These are phyloP conservation scores for Palaemon carinicauda DNA, from an alignment of 1,140 invertebrate species.

Conservation along the genomic window DNA sequence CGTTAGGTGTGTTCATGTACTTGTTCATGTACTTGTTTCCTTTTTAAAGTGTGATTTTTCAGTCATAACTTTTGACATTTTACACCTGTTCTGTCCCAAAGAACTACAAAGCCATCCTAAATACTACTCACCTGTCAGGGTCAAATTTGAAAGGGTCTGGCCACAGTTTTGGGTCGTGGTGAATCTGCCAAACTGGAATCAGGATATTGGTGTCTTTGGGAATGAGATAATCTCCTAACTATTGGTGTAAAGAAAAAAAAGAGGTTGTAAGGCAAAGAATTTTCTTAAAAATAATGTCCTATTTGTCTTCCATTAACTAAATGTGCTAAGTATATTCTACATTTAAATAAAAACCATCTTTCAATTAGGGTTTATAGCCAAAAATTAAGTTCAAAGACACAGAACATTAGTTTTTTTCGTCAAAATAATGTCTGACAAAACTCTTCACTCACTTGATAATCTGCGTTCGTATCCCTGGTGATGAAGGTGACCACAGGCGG, in stretches of 20 bases:
- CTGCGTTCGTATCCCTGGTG: background rate
- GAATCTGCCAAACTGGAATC: conserved; percentile 65
- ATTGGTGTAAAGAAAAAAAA: background rate
- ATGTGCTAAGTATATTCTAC: background rate
- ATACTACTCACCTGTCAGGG: conserved; percentile 63
- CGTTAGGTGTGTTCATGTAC: no score
- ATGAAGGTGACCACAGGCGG: conserved; percentile 60
- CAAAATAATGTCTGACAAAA: background rate
- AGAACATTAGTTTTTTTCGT: background rate
- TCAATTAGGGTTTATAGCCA: no score
- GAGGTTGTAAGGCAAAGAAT: background rate
- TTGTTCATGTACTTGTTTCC: no score
- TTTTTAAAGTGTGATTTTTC: no score
- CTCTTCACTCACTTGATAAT: background rate
- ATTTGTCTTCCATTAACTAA: no score
- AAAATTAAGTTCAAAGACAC: background rate
- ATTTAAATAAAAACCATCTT: background rate
- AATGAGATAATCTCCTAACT: conserved; percentile 63
- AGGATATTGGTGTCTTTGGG: conserved; percentile 63
- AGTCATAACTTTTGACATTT: no score
- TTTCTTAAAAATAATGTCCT: no score
- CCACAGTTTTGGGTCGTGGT: conserved; percentile 66
- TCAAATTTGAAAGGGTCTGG: conserved; percentile 66
- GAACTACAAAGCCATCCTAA: no score
- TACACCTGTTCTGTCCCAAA: no score